Base-by-base conservation (phyloP, 2,113 vertebrate genomes). In the Anser brachyrhynchus region DNA sequence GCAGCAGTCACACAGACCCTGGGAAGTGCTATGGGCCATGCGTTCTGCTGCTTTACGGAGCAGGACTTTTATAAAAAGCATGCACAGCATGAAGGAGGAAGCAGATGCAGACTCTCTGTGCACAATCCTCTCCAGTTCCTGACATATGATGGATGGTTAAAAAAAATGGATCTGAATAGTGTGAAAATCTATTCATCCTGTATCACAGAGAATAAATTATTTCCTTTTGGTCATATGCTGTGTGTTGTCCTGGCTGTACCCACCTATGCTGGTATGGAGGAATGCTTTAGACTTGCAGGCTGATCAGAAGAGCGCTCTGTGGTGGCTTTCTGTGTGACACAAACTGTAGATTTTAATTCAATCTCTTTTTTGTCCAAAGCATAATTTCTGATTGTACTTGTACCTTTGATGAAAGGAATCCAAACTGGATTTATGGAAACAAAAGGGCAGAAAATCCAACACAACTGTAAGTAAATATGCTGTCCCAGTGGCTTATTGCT, bases 141-240 rank as follows among this genome's bases (percentile, higher is more conserved):
- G 31, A 89, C 90, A 97, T 92, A 92, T 92, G 96, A 89, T 87
- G 66, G 81, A 82, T 85, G 44, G 44, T 78, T 79, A 84, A 95
- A 93, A 89, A 96, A 96, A 79, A 62, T 26, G 70, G 83, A 58
- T 91, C 66, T 76, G 90, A 92, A 72, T 85, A 59, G 89, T 95
- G 93, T 94, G 93, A 96, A 96, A 96, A 92, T 92, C 80, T 94
- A 93, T 96, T 93, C 83, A 90, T 96, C 58, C 88, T 62, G 65
- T 58, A 92, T 91, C 84, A 91, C 95, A 91, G 80, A 76, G 80
- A 93, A 96, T 94, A 95, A 96, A 96, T 93, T 91, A 93, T 91
- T 92, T 93, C 66, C 58, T 87, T 84, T 78, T 82, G 93, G 92
- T 96, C 90, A 92, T 84, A 94, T 87, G 76, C 61, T 90, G 51